Evolutionary conservation across 1,140 invertebrate species (phyloP), one percentile per base, ranked within the genome.

Genomic region (Oryzaephilus surinamensis): DNA sequence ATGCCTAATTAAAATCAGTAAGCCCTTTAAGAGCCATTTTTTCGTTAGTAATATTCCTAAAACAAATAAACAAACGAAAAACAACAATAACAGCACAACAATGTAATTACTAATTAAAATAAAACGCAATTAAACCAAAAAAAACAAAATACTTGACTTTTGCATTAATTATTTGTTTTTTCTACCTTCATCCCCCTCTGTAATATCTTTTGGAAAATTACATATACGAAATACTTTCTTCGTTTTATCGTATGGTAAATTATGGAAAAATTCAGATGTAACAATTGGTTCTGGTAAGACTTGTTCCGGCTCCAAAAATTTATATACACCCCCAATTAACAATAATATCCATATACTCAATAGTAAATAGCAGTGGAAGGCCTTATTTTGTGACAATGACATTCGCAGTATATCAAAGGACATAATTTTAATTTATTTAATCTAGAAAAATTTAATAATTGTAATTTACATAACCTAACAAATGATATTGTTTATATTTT

Each of bases 1-100:
- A 62, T 95, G 90, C 17, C 91, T 66, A 4, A 89, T 78, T 6
- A 93, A 62, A 18, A 91, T 67, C 19, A 91, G 61, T 5, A 91
- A 72, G 6, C 85, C 82, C 61, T 81, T 79, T 10, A 95, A 54
- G 19, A 77, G 66, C 69, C 81, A 80, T 46, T 76, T 72, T 16
- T 71, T 70, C 44, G 72, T 67, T 21, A 73, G 61, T n/a, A 67
- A 55, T 14, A 64, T 55, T 40, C 62, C 67, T 71, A 27, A n/a
- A n/a, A n/a, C 37, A 55, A 58, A 23, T 2, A 38, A 18, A 45
- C n/a, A 20, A 17, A 24, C 46, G 23, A 54, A 52, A 17, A 23
- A 24, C n/a, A 2, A 8, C 1, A 33, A 6, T 31, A 37, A 26
- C 15, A n/a, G 11, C 4, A 20, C 8, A 13, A 8, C 24, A 5